Conservation (phyloP, 2,797 vertebrate genomes). For the Smutsia gigantea region DNA sequence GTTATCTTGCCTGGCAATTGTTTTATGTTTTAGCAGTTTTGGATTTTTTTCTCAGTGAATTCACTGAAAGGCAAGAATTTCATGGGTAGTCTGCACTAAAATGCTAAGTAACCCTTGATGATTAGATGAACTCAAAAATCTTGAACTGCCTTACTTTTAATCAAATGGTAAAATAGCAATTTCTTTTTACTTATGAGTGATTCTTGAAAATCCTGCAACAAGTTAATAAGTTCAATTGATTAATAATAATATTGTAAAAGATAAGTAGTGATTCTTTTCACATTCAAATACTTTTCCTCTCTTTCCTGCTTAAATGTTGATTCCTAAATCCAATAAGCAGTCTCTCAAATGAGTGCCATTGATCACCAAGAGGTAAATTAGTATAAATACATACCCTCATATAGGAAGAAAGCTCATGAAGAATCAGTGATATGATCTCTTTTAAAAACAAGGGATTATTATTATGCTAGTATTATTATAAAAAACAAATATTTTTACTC, state of each 20-base stretch:
- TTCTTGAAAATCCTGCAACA: background rate
- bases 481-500: background rate
- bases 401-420: background rate
- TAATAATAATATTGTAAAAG: conserved; percentile 25
- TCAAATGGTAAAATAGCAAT: conserved; percentile 8
- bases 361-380: background rate
- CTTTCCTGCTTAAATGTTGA: background rate
- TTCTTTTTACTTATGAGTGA: background rate
- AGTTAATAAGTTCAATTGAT: conserved; percentile 22
- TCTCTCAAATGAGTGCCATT: background rate
- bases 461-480: background rate
- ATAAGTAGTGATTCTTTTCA: background rate
- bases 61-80: background rate
- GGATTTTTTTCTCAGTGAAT: background rate
- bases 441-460: background rate
- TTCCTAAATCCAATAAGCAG: conserved; percentile 38
- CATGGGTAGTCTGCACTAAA: background rate
- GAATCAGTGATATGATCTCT: background rate
- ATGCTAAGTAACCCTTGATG: background rate
- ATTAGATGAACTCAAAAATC: background rate
- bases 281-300: conserved; percentile 7
- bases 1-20: conserved; percentile 2
- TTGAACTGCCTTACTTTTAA: background rate
- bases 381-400: background rate
- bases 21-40: conserved; percentile 45